Evolutionary conservation across 2,888 invertebrate genomes (phyloP), one percentile per base, ranked within the genome.

Genomic region (Glyphotaelius pellucidus): DNA sequence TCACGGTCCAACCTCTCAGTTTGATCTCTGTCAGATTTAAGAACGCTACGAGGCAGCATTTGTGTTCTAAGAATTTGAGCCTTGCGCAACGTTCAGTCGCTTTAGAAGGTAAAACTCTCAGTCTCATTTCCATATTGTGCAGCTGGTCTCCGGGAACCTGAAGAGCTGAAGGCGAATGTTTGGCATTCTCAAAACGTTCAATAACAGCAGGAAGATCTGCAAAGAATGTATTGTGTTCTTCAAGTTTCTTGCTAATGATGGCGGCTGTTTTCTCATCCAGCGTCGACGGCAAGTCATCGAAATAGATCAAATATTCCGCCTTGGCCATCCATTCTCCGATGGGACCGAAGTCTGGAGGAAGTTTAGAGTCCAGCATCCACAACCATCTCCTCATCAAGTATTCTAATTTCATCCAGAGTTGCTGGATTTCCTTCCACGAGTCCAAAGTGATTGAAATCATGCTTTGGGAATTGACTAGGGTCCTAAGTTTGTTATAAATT

Each of bases 31-130:
- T 98, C 93, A 98, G 96, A 95, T 98, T 98, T 92, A 99, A 97
- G 95, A 99, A 98, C 93, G 98, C 99, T 94, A 99, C 97, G 94
- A 99, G 97, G 95, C 98, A 98, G 95, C 98, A 99, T 96, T 98
- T 98, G 95, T 99, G 98, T 95, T 99, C 98, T 94, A 98, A 96
- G 96, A 98, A 99, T 95, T 99, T 98, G 94, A 99, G 97, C 95
- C 97, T 97, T 92, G 98, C 98, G 94, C 98, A 97, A 94, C 99
- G 97, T 94, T 98, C 98, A 31, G 98, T 97, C 80, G 98, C 98
- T 94, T 97, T 97, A 92, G 97, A 97, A 94, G 97, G 97, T 92
- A 98, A 97, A 38, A 97, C 97, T 93, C 97, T 97, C 93, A 99
- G 96, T 94, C 99, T 97, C 92, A 97, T 96, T 93, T 97, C 97